Percentiles rank a stretch among this genome's conserved stretches.
Conservation (phyloP, 2,797 vertebrate genomes). For the Ctenopoma kingsleyae region DNA sequence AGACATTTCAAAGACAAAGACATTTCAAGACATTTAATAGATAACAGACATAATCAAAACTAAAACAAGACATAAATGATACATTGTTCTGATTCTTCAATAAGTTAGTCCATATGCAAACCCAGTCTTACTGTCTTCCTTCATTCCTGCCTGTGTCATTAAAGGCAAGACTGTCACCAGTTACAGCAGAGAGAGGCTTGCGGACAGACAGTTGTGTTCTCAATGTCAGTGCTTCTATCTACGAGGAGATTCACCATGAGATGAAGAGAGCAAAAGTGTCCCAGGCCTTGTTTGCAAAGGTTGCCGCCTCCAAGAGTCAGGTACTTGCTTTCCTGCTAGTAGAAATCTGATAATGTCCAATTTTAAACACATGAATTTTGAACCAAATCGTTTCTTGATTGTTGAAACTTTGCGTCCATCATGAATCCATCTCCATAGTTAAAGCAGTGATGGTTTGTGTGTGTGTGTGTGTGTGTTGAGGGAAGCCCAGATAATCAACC, state of each 20-base stretch:
- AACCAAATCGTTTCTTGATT: conserved; percentile 34
- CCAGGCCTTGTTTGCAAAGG: conserved; percentile 95
- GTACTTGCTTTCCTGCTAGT: conserved; percentile 70
- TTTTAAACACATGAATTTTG: conserved; percentile 29
- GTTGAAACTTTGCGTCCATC: conserved; percentile 48
- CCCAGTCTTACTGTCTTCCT: not conserved
- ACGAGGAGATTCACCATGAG: conserved; percentile 96
- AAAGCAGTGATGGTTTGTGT: conserved; percentile 36
- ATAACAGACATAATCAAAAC: no score
- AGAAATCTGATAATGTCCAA: conserved; percentile 13
- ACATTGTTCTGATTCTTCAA: no score
- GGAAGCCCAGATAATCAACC: conserved; percentile 76
- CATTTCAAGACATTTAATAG: no score
- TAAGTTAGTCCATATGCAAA: conserved; percentile 3
- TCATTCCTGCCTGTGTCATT: conserved; percentile 2
- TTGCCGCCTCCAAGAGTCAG: conserved; percentile 96
- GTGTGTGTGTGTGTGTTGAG: conserved; percentile 43
- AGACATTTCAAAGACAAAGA: no score
- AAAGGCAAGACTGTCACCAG: conserved; percentile 92
- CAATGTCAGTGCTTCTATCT: conserved; percentile 93
- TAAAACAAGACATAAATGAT: no score
- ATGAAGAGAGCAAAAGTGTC: conserved; percentile 98
- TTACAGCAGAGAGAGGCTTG: conserved; percentile 88
- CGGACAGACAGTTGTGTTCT: conserved; percentile 91
- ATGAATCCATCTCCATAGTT: conserved; percentile 52